phyloP scores from a whole-genome alignment of 2,113 vertebrate genomes.

The Thunnus maccoyii region DNA sequence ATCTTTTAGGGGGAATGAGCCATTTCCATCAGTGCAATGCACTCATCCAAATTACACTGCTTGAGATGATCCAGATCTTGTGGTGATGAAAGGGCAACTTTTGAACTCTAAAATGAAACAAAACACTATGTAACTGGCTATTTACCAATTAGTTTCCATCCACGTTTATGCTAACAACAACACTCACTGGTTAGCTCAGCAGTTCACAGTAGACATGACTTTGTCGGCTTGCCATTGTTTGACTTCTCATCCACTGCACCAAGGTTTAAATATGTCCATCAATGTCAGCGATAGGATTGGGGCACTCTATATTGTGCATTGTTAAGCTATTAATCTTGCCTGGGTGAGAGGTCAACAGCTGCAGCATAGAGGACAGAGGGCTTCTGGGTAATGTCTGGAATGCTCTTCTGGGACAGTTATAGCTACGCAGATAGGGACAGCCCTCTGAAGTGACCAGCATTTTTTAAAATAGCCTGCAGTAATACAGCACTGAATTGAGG shows the following conservation, averaged over 20 bases:
- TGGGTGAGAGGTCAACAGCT: constrained; percentile 81
- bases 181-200: neutral
- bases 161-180: neutral
- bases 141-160: constrained; percentile 25
- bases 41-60: constrained; percentile 11
- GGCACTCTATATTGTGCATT: constrained; percentile 41
- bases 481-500: constrained; percentile 62
- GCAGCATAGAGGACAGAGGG: constrained; percentile 66
- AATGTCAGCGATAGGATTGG: constrained; percentile 1
- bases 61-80: constrained; percentile 14
- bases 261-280: constrained; percentile 20
- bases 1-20: constrained; percentile 12
- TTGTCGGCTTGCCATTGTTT: constrained; percentile 30
- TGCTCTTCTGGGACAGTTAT: constrained; percentile 71
- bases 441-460: constrained; percentile 60
- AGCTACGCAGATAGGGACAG: constrained; percentile 50
- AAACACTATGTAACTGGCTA: constrained; percentile 10
- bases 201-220: constrained; percentile 11
- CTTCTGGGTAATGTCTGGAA: constrained; percentile 80
- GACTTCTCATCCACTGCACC: constrained; percentile 21
- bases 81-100: constrained; percentile 17
- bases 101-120: constrained; percentile 19
- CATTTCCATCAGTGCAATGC: neutral
- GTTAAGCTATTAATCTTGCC: constrained; percentile 61
- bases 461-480: constrained; percentile 69